phyloP scores from a whole-genome alignment of 1,140 invertebrate genomes.

The Nebria ingens region DNA sequence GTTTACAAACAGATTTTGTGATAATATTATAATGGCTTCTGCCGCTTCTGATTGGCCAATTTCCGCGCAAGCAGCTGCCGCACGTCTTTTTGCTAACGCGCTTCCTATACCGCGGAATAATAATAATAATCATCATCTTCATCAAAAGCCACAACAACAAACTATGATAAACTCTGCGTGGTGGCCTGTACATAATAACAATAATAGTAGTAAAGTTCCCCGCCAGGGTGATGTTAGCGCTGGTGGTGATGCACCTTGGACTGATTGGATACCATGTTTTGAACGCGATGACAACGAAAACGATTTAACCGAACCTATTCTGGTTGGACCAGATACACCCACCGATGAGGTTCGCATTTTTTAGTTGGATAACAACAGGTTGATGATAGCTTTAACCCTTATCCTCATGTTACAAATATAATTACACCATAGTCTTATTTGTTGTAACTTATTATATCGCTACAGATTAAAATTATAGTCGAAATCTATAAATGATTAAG shows the following conservation, averaged over 20 bases:
- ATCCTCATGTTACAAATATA: too few species aligned
- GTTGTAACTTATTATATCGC: too few species aligned
- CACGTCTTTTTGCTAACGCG: neutral
- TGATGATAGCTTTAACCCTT: too few species aligned
- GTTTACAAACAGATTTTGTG: neutral
- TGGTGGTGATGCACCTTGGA: neutral
- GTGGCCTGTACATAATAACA: neutral
- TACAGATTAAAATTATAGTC: too few species aligned
- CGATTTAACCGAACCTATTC: neutral
- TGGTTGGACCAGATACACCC: neutral
- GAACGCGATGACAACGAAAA: conserved; percentile 4
- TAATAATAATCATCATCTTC: neutral
- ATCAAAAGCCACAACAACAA: neutral
- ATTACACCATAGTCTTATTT: too few species aligned
- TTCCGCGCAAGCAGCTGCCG: conserved; percentile 20
- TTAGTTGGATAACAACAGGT: too few species aligned
- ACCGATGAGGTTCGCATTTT: neutral
- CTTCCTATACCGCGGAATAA: neutral
- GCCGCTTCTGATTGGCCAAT: conserved; percentile 19
- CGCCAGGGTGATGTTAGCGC: neutral
- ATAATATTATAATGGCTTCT: conserved; percentile 2
- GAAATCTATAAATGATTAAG: too few species aligned
- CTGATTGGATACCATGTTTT: conserved; percentile 3
- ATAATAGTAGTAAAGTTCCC: neutral
- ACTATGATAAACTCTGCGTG: neutral